Conservation (phyloP, 1,140 invertebrate genomes). For the Cydia pomonella region DNA sequence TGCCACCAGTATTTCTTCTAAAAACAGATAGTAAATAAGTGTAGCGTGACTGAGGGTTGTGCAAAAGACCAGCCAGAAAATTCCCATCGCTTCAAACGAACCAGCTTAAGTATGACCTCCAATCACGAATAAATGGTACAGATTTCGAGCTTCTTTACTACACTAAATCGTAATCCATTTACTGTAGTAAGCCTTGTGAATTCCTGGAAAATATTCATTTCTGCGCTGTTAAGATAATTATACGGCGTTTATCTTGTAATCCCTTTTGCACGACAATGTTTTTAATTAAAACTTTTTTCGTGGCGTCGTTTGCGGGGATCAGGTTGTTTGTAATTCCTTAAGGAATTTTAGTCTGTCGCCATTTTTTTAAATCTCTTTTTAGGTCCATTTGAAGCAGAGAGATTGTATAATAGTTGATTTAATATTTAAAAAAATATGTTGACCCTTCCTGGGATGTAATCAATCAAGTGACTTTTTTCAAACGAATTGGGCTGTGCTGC, state of each 20-base stretch:
- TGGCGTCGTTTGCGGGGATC: conserved; percentile 1
- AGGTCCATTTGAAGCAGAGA: background rate
- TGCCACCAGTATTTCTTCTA: no score
- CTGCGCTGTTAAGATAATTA: background rate
- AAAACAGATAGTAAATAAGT: no score
- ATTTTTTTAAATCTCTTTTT: background rate
- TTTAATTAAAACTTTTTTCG: conserved; percentile 20
- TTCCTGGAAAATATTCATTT: background rate
- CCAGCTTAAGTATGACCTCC: background rate
- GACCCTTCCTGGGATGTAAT: no score
- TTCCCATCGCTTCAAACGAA: no score
- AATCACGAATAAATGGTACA: background rate
- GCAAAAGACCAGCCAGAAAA: no score
- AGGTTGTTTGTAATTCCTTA: background rate
- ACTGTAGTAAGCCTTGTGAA: background rate
- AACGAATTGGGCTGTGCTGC: no score
- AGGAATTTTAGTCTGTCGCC: background rate
- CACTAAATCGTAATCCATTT: no score
- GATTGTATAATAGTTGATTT: background rate
- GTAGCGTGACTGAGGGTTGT: no score
- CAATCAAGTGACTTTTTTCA: no score
- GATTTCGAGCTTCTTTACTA: background rate
- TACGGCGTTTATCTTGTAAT: conserved; percentile 1
- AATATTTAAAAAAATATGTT: background rate
- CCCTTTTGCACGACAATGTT: conserved; percentile 8